Evolutionary conservation across 2,113 vertebrate species (phyloP).

Genomic region (Agapornis roseicollis): DNA sequence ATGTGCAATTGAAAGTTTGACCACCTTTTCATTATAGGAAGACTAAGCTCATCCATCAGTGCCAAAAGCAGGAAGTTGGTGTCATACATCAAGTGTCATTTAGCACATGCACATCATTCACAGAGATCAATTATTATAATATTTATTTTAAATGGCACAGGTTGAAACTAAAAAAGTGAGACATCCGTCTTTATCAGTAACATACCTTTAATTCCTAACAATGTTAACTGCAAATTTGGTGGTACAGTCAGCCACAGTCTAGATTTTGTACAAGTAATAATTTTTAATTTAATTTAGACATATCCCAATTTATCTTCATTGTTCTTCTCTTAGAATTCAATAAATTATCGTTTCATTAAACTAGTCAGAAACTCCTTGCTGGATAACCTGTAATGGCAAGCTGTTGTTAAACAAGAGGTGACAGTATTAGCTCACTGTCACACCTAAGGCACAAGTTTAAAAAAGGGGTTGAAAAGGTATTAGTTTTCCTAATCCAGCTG

Average conservation of each 20-base stretch:
- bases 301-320: conserved; percentile 67
- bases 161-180: conserved; percentile 52
- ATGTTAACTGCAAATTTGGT: conserved; percentile 46
- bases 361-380: conserved; percentile 16
- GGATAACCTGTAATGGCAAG: conserved; percentile 23
- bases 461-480: neutral
- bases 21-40: conserved; percentile 67
- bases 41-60: conserved; percentile 66
- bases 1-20: conserved; percentile 58
- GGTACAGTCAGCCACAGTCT: conserved; percentile 2
- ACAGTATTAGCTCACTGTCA: neutral
- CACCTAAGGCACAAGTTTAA: neutral
- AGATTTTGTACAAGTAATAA: conserved; percentile 58
- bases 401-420: neutral
- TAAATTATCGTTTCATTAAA: conserved; percentile 54
- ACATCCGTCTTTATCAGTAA: conserved; percentile 70
- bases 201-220: conserved; percentile 59
- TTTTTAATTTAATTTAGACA: conserved; percentile 72
- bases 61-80: conserved; percentile 49
- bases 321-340: conserved; percentile 7
- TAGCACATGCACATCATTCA: conserved; percentile 61
- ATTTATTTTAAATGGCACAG: conserved; percentile 66
- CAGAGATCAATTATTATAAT: conserved; percentile 72
- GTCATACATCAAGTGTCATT: conserved; percentile 49
- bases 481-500: neutral